Evolutionary conservation across 2,113 vertebrate genomes (phyloP), one percentile per base, ranked within the genome.

Genomic region (Mormoops blainvillei): DNA sequence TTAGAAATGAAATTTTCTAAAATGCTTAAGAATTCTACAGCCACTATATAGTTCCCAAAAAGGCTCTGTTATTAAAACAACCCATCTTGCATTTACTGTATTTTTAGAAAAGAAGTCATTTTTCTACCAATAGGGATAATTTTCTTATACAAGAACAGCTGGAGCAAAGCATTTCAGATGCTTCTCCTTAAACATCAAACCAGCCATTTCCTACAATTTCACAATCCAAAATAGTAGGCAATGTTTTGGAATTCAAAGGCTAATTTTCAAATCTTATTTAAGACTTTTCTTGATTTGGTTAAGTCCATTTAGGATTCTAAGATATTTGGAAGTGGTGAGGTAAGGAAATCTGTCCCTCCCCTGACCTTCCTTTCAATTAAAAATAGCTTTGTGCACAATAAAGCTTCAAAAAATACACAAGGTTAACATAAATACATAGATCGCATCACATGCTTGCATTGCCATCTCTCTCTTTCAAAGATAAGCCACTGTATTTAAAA

Each of bases 1-100:
- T 96, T 91, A 97, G 93, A 81, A 52, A 88, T 3, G 11, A 52
- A 82, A 88, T 20, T 61, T 78, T 77, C 33, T 36, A 61, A 94
- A 82, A 93, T 3, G 56, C 36, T 58, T 41, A 78, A 68, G 76
- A 86, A 80, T n/a, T 26, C 61, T 16, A 87, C 2, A 58, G 28
- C 20, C 67, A 76, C 14, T 19, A 54, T 0, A 45, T 0, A 28
- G 61, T 61, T 82, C 28, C 26, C 24, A 85, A 7, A 83, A 84
- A 70, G 38, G 9, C 68, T 45, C 43, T 33, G 41, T 48, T 71
- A 90, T n/a, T 58, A 76, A 94, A 74, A 80, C 41, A 87, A 86
- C 28, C 28, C 15, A 73, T 83, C 54, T 87, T 45, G 38, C 24
- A 58, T 74, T 83, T 83, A 43, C 36, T 83, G 73, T 87, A 71